Conservation (phyloP, 1,140 invertebrate genomes). For the Heliothis virescens region DNA sequence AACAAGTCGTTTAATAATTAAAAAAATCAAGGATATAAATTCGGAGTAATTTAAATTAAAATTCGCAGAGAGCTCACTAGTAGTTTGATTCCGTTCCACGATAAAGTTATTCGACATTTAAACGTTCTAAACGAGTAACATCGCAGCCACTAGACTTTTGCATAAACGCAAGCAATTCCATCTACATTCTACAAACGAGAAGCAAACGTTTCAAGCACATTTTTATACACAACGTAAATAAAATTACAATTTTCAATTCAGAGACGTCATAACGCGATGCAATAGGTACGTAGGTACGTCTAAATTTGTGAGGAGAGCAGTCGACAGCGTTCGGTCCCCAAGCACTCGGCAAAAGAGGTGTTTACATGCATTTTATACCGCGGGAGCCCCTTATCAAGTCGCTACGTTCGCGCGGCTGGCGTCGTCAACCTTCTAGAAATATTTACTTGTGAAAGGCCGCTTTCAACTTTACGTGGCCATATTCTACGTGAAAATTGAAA, state of each 20-base stretch:
- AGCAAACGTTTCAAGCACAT: constrained; percentile 5
- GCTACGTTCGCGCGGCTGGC: constrained; percentile 78
- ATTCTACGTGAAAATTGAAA: constrained; percentile 85
- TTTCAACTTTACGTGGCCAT: constrained; percentile 74
- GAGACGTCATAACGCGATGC: constrained; percentile 43
- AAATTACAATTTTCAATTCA: constrained; percentile 51
- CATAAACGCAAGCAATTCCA: constrained; percentile 33
- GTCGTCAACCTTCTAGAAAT: constrained; percentile 80
- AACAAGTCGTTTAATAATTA: too few relatives aligned
- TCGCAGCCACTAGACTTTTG: not conserved
- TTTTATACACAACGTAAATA: constrained; percentile 41
- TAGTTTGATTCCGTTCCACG: not conserved
- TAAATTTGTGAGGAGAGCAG: constrained; percentile 65
- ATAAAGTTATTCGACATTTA: not conserved
- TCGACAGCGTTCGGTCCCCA: constrained; percentile 67
- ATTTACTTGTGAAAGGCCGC: constrained; percentile 73
- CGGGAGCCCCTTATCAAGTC: constrained; percentile 76
- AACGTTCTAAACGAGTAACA: constrained; percentile 14
- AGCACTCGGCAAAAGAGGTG: constrained; percentile 70
- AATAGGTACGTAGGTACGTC: constrained; percentile 51
- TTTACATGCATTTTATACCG: constrained; percentile 82
- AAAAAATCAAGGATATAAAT: too few relatives aligned
- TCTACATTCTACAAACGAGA: constrained; percentile 28
- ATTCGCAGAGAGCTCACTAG: not conserved
- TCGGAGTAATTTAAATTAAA: too few relatives aligned